Base-by-base conservation (phyloP, 2,113 vertebrate species). In the Halcyon malimbica region DNA sequence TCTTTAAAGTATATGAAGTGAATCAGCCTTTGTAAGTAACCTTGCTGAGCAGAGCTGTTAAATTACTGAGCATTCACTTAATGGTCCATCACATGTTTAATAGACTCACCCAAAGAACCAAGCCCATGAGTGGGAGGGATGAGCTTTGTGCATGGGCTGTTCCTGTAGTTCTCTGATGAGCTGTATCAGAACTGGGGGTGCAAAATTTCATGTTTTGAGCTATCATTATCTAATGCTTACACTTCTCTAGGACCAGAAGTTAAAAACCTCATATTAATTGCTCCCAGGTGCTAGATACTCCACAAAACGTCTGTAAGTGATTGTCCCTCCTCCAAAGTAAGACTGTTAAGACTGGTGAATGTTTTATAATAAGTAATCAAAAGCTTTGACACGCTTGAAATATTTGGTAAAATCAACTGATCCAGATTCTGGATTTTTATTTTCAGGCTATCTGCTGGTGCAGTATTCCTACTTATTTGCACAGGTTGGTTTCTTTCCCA, bases 281-380 rank as follows among this genome's bases (percentile, higher is more conserved):
- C 14, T 51, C 53, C 21, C 15, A 46, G n/a, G 35, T 85, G 39
- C 62, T 82, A 44, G 17, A 35, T 68, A 37, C 25, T 83, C 21
- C 28, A 68, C 21, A 64, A 65, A 68, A 17, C 76, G 42, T 73
- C 80, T 1, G 2, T 78, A 78, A 89, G 75, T 48, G 0, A 31
- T 65, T 65, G 37, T 87, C 35, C 54, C 26, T n/a, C 24, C 39
- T 90, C 65, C 53, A 44, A 71, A 90, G 21, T 60, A 39, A 70
- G 10, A 23, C 21, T 31, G 20, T 25, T 82, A 42, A 87, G 53
- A 80, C 50, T 42, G 68, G 63, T 44, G 25, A 83, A 63, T 5
- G 19, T 78, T 95, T 96, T 67, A 67, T 24, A 71, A 53, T n/a
- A 88, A 70, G 57, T 81, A 88, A 90, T 70, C 86, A 83, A 83